Evolutionary conservation across 2,797 vertebrate species (phyloP).

Genomic region (Liasis olivaceus): DNA sequence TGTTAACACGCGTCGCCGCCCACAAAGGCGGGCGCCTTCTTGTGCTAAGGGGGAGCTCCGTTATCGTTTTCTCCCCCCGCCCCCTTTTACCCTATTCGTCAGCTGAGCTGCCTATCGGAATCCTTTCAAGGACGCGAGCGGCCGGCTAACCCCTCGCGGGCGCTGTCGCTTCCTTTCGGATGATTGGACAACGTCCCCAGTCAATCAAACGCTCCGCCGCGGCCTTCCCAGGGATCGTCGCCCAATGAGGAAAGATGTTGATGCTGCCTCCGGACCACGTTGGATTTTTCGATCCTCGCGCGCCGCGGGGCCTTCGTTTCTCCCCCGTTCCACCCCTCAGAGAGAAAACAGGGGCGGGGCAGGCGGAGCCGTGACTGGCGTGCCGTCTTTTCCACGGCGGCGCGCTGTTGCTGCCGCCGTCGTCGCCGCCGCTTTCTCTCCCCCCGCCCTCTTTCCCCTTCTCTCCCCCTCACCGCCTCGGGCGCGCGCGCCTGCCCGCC

Average conservation of each 20-base stretch:
- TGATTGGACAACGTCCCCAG: fast-evolving
- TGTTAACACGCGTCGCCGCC: neutral
- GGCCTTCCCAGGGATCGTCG: neutral
- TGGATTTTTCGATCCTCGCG: fast-evolving
- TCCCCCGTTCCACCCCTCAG: neutral
- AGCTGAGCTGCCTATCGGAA: fast-evolving
- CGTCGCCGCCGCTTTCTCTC: neutral
- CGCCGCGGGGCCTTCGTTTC: too few relatives aligned
- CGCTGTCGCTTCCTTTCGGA: neutral
- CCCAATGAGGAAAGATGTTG: neutral
- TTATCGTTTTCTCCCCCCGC: fast-evolving
- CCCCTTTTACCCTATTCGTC: fast-evolving
- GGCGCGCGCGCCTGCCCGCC: neutral
- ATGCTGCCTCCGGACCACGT: too few relatives aligned
- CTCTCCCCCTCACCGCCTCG: fast-evolving
- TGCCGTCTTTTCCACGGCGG: slow-evolving; percentile 6
- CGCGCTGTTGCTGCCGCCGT: slow-evolving; percentile 27
- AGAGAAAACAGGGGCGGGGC: neutral
- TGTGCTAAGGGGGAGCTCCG: too few relatives aligned
- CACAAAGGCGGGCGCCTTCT: neutral
- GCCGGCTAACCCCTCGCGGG: neutral
- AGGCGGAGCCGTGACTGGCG: neutral
- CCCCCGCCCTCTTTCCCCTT: fast-evolving
- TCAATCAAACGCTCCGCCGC: neutral
- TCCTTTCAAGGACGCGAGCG: neutral